Conservation (phyloP, 2,113 vertebrate species). For the Lethenteron camtschaticum region DNA sequence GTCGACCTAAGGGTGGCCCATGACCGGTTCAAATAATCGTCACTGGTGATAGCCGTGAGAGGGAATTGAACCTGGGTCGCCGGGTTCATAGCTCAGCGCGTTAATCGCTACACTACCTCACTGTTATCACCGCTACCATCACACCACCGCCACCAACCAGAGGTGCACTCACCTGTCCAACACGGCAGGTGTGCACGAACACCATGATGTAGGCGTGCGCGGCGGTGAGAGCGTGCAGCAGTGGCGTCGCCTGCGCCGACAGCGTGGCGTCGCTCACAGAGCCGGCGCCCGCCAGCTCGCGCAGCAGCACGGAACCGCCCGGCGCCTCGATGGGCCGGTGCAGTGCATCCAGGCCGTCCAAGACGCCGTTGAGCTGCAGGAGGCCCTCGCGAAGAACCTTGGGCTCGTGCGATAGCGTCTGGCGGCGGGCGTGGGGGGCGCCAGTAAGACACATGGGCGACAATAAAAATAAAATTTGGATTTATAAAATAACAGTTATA, state of each 20-base stretch:
- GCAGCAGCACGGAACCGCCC: constrained; percentile 62
- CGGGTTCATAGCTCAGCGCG: no score
- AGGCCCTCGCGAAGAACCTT: constrained; percentile 80
- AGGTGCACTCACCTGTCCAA: constrained; percentile 45
- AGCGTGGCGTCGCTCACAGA: constrained; percentile 58
- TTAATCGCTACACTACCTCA: no score
- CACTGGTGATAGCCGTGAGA: no score
- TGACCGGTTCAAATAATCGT: no score
- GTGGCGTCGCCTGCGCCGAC: constrained; percentile 66
- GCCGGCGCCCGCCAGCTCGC: constrained; percentile 62
- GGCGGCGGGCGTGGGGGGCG: neutral
- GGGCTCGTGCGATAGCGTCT: constrained; percentile 84
- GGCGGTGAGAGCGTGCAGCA: constrained; percentile 65
- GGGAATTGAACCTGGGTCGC: no score
- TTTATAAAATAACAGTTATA: no score
- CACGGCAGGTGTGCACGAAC: constrained; percentile 82
- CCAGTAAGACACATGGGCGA: no score
- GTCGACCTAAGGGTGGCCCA: no score
- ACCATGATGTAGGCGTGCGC: constrained; percentile 94
- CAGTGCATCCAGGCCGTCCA: constrained; percentile 59
- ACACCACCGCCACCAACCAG: neutral
- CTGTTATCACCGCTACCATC: no score
- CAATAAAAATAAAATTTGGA: neutral
- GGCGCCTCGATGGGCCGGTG: constrained; percentile 78
- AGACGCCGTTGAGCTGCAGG: constrained; percentile 63